Evolutionary conservation across 2,113 vertebrate genomes (phyloP).

Genomic region (Ammodytes dubius): DNA sequence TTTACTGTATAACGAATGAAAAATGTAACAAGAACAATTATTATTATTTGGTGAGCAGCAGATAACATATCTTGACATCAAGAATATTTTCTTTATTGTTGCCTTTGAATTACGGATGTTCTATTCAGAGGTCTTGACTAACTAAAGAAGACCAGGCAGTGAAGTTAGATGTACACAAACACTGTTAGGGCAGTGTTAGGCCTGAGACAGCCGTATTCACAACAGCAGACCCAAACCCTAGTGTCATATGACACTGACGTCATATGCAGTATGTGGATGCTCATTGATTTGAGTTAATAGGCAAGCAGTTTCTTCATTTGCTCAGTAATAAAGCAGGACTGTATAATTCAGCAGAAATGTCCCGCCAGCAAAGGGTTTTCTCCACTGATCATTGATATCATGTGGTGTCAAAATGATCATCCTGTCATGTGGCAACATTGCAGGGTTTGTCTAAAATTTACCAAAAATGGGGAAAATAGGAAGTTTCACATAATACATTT

Average conservation of each 20-base stretch:
- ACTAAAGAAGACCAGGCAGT: background rate
- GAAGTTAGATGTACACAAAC: background rate
- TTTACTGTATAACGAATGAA: too few relatives aligned
- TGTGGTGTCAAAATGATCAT: slow-evolving; percentile 28
- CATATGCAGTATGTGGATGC: slow-evolving; percentile 3
- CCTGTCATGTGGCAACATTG: slow-evolving; percentile 48
- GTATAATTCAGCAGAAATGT: slow-evolving; percentile 12
- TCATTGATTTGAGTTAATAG: slow-evolving; percentile 6
- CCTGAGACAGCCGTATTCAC: slow-evolving; percentile 7
- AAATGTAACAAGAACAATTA: too few relatives aligned
- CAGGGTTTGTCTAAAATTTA: slow-evolving; percentile 14
- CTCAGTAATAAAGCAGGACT: slow-evolving; percentile 15
- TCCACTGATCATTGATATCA: slow-evolving; percentile 13
- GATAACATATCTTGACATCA: background rate
- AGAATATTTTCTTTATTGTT: background rate
- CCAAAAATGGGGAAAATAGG: background rate
- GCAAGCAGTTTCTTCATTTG: background rate
- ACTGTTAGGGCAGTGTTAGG: slow-evolving; percentile 7
- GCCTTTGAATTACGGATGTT: background rate
- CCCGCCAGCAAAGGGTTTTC: background rate
- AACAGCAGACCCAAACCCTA: slow-evolving; percentile 48
- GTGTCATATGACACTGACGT: slow-evolving; percentile 23
- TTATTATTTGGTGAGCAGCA: too few relatives aligned
- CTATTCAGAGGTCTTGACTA: background rate
- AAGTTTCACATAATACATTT: background rate